Base-by-base conservation (phyloP, 2,113 vertebrate genomes). In the Daphoenositta chrysoptera region DNA sequence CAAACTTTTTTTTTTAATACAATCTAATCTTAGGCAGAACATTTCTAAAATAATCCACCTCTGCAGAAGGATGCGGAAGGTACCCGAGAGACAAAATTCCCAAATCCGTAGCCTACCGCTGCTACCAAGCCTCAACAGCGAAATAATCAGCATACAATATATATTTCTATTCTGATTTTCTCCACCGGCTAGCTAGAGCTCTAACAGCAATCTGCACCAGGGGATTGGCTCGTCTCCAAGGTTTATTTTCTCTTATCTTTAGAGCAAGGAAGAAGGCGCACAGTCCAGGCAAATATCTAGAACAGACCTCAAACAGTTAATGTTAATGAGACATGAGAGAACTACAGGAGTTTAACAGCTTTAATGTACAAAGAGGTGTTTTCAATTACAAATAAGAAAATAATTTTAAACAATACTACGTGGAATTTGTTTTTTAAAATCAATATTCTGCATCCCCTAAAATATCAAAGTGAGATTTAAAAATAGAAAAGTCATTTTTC, bases 331-430 rank as follows among this genome's bases (percentile, higher is more conserved):
- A 92, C 92, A 57, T 95, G 94, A 95, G 94, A 92, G 21, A 95
- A 57, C 96, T 84, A 93, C 96, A 80, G 97, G 97, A 97, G 97
- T 96, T 95, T 94, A 97, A 96, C 96, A 94, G 97, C 97, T 91
- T 97, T 87, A 65, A 96, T 89, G 95, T 96, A 96, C 91, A 95
- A 98, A 98, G 98, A 98, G 98, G 98, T 98, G 98, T 98, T 99
- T 99, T 98, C 98, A 98, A 98, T 98, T 98, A 97, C 97, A 96
- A 97, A 97, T 84, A 97, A 93, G 89, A 97, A 98, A 97, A 97
- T 95, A 94, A 97, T 97, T 97, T 98, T 97, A 95, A 97, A 98
- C 96, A 97, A 97, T 96, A 48, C 56, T 93, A 93, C 47, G 47
- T 50, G 57, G 93, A 84, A 90, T 90, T 87, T 96, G 86, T 61